Base-by-base conservation (phyloP, 2,888 invertebrate species). In the Leptinotarsa juncta region DNA sequence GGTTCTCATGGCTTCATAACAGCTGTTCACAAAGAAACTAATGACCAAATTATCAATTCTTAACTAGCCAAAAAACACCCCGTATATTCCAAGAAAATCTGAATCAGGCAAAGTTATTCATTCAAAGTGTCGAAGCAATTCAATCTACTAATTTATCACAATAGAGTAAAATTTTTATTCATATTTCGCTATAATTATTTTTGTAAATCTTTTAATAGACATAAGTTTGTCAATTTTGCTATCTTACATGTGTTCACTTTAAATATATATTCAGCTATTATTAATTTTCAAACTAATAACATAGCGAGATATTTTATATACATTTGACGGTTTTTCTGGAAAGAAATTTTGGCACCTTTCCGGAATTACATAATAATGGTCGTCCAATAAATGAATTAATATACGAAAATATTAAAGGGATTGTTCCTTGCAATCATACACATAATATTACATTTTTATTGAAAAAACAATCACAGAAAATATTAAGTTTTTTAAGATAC, bases 331-430 rank as follows among this genome's bases (percentile, higher is more conserved):
- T 20, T 50, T 71, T 71, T 67, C 51, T 67, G n/a, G 16, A 60
- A 60, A 20, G 67, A 71, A 67, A 48, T 18, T 65, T 55, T 74
- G 74, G 66, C 74, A 71, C 71, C 70, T 70, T 67, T 74, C 57
- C 48, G 32, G 67, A 50, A 73, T 70, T 73, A 73, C 65, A 70
- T 67, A 70, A 73, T 70, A 10, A 16, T 50, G 20, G 48, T 53
- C 50, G 60, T 50, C 65, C 50, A 71, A 65, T 71, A 26, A 57
- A 68, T 55, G 57, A 57, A 55, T 68, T 57, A 68, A 57, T 57
- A 32, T 32, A 32, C 32, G 32, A 32, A 10, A 32, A 32, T 32
- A 32, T 32, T 10, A 32, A 32, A 32, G 10, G 7, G 4, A 32
- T 7, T 1, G 7, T 32, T 10, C 2, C 2, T 32, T 32, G 32